Base-by-base conservation (phyloP, 2,888 invertebrate species). In the Cybosia mesomella region DNA sequence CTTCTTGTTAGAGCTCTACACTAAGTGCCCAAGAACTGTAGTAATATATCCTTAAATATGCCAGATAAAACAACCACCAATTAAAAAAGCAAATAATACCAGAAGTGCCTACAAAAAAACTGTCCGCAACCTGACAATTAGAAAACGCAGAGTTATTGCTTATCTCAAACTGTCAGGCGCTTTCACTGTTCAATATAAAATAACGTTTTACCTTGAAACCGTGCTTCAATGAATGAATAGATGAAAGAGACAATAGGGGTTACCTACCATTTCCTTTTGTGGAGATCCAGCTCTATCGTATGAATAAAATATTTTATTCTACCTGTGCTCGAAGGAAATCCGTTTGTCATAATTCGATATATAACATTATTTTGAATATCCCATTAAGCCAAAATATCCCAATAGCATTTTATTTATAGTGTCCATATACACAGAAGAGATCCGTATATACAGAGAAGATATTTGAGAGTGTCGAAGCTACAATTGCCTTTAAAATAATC, bases 131-230 rank as follows among this genome's bases (percentile, higher is more conserved):
- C 67, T 72, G 74, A 78, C 82, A 85, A 84, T 83, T 83, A 82
- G 73, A 67, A 77, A 74, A 76, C 61, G 21, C 9, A 21, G 63
- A 62, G 66, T 64, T 69, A 71, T 85, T 84, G 85, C 87, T 85
- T 89, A 89, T 89, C 89, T 76, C 66, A 57, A 66, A 67, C 67
- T 74, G 83, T 70, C 89, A 89, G 90, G 90, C 88, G 86, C 81
- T 82, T 70, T 76, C 67, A 55, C 72, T 73, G 60, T 67, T 53
- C 28, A 66, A 70, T 68, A 53, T 75, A 81, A 80, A 81, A 80
- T 73, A 70, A 70, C 65, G 58, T 72, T 71, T 72, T 67, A 71
- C 67, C 73, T 65, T 75, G 72, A 72, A 71, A 73, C 28, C 67
- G 68, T 66, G 59, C 72, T 72, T 72, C 64, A 75, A 60, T 76